Evolutionary conservation across 2,888 invertebrate genomes (phyloP).

Genomic region (Hypolimnas misippus): DNA sequence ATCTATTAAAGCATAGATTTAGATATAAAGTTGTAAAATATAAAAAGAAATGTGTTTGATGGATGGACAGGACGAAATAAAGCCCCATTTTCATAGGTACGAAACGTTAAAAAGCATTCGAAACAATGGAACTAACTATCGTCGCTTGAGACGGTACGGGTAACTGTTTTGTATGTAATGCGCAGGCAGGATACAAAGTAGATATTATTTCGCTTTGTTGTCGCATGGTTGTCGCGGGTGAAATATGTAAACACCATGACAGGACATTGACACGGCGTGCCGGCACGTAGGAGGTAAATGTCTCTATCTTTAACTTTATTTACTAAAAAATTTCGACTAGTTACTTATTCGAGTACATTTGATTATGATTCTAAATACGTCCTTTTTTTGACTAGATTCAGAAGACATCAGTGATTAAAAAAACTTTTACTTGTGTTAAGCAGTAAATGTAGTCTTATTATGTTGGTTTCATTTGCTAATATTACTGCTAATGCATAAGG

Average conservation of each 20-base stretch:
- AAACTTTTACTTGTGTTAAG: too few species aligned
- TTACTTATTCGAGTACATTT: not conserved
- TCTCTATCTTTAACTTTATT: conserved; percentile 3
- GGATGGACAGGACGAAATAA: not conserved
- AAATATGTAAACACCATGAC: conserved; percentile 43
- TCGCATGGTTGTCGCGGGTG: conserved; percentile 38
- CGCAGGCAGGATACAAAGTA: conserved; percentile 38
- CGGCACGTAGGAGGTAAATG: conserved; percentile 52
- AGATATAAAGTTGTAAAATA: too few species aligned
- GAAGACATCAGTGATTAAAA: too few species aligned
- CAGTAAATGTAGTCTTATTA: too few species aligned
- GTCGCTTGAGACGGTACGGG: conserved; percentile 16
- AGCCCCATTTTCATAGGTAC: not conserved
- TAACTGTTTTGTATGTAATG: conserved; percentile 42
- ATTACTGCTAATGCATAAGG: too few species aligned
- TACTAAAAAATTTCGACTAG: not conserved
- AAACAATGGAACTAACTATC: conserved; percentile 22
- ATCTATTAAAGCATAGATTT: too few species aligned
- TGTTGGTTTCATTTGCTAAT: too few species aligned
- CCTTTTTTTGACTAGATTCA: too few species aligned
- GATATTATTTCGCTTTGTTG: conserved; percentile 42
- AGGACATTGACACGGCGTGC: conserved; percentile 67
- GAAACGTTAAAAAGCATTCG: not conserved
- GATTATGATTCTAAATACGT: not conserved
- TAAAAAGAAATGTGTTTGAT: not conserved